phyloP scores from a whole-genome alignment of 1,140 invertebrate species.

The Meteorus sp. region DNA sequence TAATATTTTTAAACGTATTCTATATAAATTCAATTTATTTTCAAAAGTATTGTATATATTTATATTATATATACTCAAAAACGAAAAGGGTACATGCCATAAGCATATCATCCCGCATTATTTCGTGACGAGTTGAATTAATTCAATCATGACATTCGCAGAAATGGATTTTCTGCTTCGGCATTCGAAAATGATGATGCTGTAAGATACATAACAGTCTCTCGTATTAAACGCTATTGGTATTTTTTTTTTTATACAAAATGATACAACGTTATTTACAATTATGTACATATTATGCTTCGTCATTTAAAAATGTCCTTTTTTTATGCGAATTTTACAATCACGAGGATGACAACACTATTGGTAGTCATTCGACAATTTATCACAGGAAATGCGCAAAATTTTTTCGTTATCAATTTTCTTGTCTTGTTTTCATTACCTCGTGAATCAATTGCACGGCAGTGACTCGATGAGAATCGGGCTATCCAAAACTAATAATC shows the following conservation, averaged over 20 bases:
- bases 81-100: too few species aligned
- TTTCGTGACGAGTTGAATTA: too few species aligned
- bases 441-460: constrained; percentile 7
- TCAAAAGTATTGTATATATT: too few species aligned
- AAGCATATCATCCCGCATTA: too few species aligned
- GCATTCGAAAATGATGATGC: constrained; percentile 5
- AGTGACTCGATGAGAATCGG: neutral
- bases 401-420: neutral
- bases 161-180: too few species aligned
- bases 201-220: constrained; percentile 43
- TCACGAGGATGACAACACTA: too few species aligned
- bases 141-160: too few species aligned
- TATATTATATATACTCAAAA: too few species aligned
- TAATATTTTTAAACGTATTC: constrained; percentile 30
- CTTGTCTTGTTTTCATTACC: too few species aligned
- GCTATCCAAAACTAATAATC: too few species aligned
- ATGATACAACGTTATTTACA: constrained; percentile 41
- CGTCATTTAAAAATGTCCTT: neutral
- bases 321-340: neutral
- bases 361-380: neutral
- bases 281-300: constrained; percentile 42
- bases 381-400: neutral
- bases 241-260: constrained; percentile 39
- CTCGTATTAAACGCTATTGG: constrained; percentile 28
- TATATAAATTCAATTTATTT: too few species aligned